Evolutionary conservation across 2,888 invertebrate species (phyloP), one percentile per base, ranked within the genome.

Genomic region (Alitta virens): DNA sequence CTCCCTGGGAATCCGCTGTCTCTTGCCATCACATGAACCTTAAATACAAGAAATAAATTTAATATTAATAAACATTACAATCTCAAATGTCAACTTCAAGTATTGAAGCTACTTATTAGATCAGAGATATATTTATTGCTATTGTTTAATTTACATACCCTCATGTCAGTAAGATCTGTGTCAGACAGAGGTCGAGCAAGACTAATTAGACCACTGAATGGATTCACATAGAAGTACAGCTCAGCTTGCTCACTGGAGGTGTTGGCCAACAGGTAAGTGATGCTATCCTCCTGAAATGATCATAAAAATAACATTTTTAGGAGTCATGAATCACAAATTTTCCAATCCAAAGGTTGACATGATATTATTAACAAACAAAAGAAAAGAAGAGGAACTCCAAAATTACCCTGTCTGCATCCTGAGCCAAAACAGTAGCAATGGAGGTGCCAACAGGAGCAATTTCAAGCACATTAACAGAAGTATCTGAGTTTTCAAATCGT

Each of bases 201-300:
- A 16, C 72, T 72, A 21, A 78, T 66, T 14, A 68, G 68, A 24
- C 78, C 78, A 27, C 71, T 71, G 49, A 66, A 67, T 16, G 77
- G 74, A 58, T 75, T 72, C 42, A 78, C 64, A 53, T 72, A 69
- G 66, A 74, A 77, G 66, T 69, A 78, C 7, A 51, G 54, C 1
- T 38, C 16, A 1, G 63, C 56, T 3, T 59, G 58, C 16, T 27
- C 58, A 27, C 55, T 56, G 1, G 59, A 52, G 40, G 46, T 46
- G 46, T 56, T 56, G 50, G 49, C 23, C 40, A 62, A 26, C 27
- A 26, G 27, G 56, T 56, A 62, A 0, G 24, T 23, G 40, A 62
- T 26, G n/a, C 5, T 38, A 27, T 62, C 62, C 56, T 56, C 24
- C 26, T 16, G 16, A 56, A 40, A 23, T 14, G 38, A 1, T n/a